These are phyloP conservation scores for Iguana delicatissima DNA, from an alignment of 2,797 vertebrate species.

Conservation along the genomic window DNA sequence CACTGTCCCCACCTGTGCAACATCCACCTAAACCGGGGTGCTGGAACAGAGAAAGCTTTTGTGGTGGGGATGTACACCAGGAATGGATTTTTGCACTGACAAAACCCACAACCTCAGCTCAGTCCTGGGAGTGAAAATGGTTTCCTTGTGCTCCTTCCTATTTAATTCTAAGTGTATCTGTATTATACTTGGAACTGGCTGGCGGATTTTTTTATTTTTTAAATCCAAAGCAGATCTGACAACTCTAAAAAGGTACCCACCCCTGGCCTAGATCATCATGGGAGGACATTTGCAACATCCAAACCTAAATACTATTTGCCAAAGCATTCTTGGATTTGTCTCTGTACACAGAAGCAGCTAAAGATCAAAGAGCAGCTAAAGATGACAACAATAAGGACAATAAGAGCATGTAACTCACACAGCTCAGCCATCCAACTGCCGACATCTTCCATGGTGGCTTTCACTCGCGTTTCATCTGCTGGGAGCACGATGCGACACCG, in stretches of 20 bases:
- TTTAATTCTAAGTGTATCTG: not conserved
- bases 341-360: not conserved
- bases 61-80: too few species aligned
- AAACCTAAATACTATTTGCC: not conserved
- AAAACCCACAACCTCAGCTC: too few species aligned
- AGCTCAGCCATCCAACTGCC: constrained; percentile 90
- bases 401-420: constrained; percentile 82
- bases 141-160: too few species aligned
- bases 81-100: too few species aligned
- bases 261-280: not conserved
- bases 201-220: not conserved
- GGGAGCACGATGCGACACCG: constrained; percentile 92
- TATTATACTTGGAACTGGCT: not conserved
- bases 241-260: too few species aligned
- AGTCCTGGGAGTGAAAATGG: too few species aligned
- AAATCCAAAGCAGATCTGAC: not conserved
- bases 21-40: too few species aligned
- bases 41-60: too few species aligned
- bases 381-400: not conserved
- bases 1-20: too few species aligned
- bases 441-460: constrained; percentile 96
- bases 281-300: not conserved
- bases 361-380: not conserved
- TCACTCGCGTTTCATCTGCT: constrained; percentile 93
- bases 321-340: not conserved